Evolutionary conservation across 2,888 invertebrate species (phyloP), one percentile per base, ranked within the genome.

Genomic region (Rhabditoides inermis): DNA sequence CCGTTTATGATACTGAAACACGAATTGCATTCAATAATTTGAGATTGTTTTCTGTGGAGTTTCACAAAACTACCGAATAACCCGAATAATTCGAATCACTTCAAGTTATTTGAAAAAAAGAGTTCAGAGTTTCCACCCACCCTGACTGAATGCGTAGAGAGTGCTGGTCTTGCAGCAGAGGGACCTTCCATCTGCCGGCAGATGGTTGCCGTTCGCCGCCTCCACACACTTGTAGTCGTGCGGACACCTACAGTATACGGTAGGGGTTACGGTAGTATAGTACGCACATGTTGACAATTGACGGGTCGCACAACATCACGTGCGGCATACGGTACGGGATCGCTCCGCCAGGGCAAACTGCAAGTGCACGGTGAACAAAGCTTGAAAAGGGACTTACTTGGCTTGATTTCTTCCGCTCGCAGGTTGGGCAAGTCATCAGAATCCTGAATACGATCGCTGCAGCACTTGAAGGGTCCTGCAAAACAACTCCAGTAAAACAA

Each of bases 151-250:
- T n/a, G 64, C 60, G 54, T 68, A 68, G 3, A 68, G 57, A 3
- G 68, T 68, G 2, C 55, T 58, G 10, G 68, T 68, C 56, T 68
- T 68, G 53, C 68, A 68, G 56, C 68, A 68, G 3, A 68, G 52
- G 39, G 65, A 65, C 23, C 68, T 53, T 10, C 60, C 59, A 51
- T 68, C 63, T 1, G 62, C 27, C 15, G 66, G 66, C 12, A 68
- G 53, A 20, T 58, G 60, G 46, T 63, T 60, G 5, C 68, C 68
- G 35, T 68, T 68, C 4, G 60, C 64, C 15, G 68, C 66, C 53
- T 68, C 68, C 26, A 68, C 68, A 45, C 68, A 68, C 56, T 64
- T 68, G 46, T 65, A 66, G 39, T 65, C 64, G 39, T 60, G 60
- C 7, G 68, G 68, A 44, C 68, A 68, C n/a, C n/a, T n/a, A n/a